phyloP scores from a whole-genome alignment of 1,140 invertebrate genomes.

The Globodera ellingtonae region DNA sequence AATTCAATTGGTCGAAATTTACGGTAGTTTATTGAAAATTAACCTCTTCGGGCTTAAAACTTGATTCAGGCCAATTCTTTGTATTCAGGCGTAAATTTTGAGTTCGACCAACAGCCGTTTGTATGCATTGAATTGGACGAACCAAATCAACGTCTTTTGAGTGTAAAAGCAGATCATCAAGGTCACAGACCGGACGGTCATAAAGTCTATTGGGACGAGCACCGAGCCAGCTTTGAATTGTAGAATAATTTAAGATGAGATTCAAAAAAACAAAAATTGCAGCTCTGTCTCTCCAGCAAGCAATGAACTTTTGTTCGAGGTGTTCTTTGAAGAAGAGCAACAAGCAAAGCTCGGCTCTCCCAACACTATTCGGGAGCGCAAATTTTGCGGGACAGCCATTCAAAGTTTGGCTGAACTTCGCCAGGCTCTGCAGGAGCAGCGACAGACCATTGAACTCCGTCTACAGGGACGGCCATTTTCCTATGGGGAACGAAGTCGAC shows the following conservation, averaged over 20 bases:
- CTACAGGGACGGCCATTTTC: conserved; percentile 1
- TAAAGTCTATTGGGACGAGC: conserved; percentile 13
- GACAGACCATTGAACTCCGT: neutral
- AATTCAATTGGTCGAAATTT: conserved; percentile 25
- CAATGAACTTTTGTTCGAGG: conserved; percentile 21
- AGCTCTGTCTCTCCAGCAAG: conserved; percentile 12
- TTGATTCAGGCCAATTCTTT: neutral
- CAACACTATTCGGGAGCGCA: conserved; percentile 8
- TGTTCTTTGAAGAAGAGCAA: conserved; percentile 15
- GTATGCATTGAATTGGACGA: conserved; percentile 28
- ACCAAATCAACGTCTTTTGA: conserved; percentile 24
- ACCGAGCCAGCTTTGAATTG: conserved; percentile 27
- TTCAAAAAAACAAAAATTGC: neutral
- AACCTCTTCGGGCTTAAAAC: no score
- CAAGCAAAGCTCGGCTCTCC: conserved; percentile 5
- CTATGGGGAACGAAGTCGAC: neutral
- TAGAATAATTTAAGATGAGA: neutral
- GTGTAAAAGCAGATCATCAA: conserved; percentile 16
- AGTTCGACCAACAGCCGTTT: conserved; percentile 21
- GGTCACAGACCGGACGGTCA: neutral
- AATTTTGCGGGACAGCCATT: conserved; percentile 24
- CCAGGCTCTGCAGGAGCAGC: neutral
- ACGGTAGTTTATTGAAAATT: neutral
- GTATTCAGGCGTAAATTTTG: neutral
- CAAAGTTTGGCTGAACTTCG: conserved; percentile 19